Base-by-base conservation (phyloP, 2,888 invertebrate species). In the Scaptomyza cyrtandrae region DNA sequence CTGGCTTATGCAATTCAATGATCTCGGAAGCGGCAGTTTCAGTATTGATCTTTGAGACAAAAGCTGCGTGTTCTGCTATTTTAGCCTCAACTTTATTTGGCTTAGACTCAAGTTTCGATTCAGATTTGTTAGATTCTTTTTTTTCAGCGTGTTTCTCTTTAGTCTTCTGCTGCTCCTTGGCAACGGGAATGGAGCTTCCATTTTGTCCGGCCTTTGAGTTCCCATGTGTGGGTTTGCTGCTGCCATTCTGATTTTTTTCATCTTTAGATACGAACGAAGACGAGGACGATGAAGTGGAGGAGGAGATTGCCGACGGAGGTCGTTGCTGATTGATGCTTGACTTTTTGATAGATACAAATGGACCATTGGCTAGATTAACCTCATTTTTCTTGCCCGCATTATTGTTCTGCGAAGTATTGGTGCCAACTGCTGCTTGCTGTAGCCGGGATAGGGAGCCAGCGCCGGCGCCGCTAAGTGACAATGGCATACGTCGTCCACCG, bases 231-330 rank as follows among this genome's bases (percentile, higher is more conserved):
- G 83, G 65, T 39, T 78, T 90, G 31, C 54, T 70, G 24, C 72
- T 79, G 9, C 91, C 90, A 61, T 90, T 92, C 39, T 85, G 88
- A 24, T 43, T 67, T 54, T 87, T 90, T 0, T 87, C 87, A 9
- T 57, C 71, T 37, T 84, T 86, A 24, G 74, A 54, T 24, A 48
- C 49, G 10, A 62, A 41, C 3, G 14, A 9, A 29, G 37, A 31
- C 31, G 81, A 3, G 11, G 31, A 33, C 0, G 56, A 44, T 7
- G 27, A 19, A 24, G 70, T 41, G 1, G 64, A 10, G 16, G 43
- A 48, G 1, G 55, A 41, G 37, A 37, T 57, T 0, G 33, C 11
- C 19, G 80, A 57, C 1, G 56, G 7, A 1, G 57, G 46, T 9
- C 66, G 55, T 11, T 46, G 57, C 33, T 78, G 75, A n/a, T 13